phyloP scores from a whole-genome alignment of 2,797 vertebrate species.

The Nannoperca australis region DNA sequence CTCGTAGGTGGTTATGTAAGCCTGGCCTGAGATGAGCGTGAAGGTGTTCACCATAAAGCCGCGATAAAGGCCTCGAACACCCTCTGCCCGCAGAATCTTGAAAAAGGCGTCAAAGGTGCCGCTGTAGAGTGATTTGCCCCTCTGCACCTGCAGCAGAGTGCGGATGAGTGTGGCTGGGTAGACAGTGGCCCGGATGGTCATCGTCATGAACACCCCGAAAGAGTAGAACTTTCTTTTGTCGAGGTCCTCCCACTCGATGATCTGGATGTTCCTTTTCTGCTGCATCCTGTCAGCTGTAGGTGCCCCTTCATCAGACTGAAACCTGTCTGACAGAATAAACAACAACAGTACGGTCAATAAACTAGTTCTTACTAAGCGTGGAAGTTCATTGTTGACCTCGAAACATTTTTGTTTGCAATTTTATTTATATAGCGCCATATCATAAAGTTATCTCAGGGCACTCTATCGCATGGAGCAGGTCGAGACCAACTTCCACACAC shows the following conservation, averaged over 20 bases:
- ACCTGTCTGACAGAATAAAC: slow-evolving; percentile 40
- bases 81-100: slow-evolving; percentile 93
- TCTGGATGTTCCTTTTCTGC: slow-evolving; percentile 94
- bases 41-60: slow-evolving; percentile 98
- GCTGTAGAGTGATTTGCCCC: slow-evolving; percentile 92
- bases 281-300: slow-evolving; percentile 69
- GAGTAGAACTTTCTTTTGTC: slow-evolving; percentile 98
- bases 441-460: no score
- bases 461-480: no score
- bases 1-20: slow-evolving; percentile 98
- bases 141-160: slow-evolving; percentile 95
- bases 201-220: slow-evolving; percentile 95
- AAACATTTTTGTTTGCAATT: no score
- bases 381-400: not conserved
- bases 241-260: slow-evolving; percentile 99
- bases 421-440: no score
- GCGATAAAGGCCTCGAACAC: slow-evolving; percentile 90
- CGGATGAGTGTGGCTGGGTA: slow-evolving; percentile 98
- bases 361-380: not conserved
- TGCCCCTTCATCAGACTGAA: slow-evolving; percentile 68
- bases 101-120: slow-evolving; percentile 95
- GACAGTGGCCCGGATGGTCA: slow-evolving; percentile 95
- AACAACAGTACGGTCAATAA: slow-evolving; percentile 10
- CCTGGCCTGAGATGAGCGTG: slow-evolving; percentile 96
- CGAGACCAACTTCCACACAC: no score